Percentiles rank a stretch among this genome's conserved stretches.
Evolutionary conservation across 2,797 vertebrate species (phyloP).

Genomic region (Esox masquinongy): DNA sequence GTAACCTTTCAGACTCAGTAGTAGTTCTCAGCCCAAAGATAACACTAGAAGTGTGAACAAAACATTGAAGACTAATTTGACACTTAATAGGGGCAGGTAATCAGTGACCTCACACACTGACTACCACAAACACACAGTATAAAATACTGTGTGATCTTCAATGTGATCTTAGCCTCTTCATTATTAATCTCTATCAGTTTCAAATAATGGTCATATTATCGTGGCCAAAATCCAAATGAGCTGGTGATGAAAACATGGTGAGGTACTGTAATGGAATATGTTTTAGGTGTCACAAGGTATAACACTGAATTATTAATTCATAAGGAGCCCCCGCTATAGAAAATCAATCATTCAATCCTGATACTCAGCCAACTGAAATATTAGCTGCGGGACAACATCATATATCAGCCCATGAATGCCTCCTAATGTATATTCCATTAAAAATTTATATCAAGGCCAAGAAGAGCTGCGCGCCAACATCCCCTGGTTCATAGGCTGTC

Average conservation of each 20-base stretch:
- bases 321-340: conserved; percentile 64
- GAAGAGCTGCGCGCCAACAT: conserved; percentile 20
- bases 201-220: conserved; percentile 37
- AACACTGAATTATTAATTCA: conserved; percentile 74
- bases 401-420: conserved; percentile 61
- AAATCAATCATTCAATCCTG: conserved; percentile 73
- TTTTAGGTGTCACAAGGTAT: conserved; percentile 68
- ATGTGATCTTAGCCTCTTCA: not conserved
- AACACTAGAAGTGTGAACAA: conserved; percentile 73
- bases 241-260: conserved; percentile 44
- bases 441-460: conserved; percentile 65
- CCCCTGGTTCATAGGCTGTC: conserved; percentile 34
- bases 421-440: conserved; percentile 80
- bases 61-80: conserved; percentile 71
- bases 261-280: conserved; percentile 68
- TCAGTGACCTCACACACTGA: conserved; percentile 73
- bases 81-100: conserved; percentile 67
- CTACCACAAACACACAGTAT: conserved; percentile 4
- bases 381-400: conserved; percentile 64
- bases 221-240: conserved; percentile 42
- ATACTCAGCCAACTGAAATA: conserved; percentile 68
- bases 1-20: conserved; percentile 12
- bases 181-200: conserved; percentile 27
- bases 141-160: conserved; percentile 8
- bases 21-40: conserved; percentile 40